These are phyloP conservation scores for Brachyopa scutellaris DNA, from an alignment of 2,888 invertebrate genomes.

Conservation along the genomic window DNA sequence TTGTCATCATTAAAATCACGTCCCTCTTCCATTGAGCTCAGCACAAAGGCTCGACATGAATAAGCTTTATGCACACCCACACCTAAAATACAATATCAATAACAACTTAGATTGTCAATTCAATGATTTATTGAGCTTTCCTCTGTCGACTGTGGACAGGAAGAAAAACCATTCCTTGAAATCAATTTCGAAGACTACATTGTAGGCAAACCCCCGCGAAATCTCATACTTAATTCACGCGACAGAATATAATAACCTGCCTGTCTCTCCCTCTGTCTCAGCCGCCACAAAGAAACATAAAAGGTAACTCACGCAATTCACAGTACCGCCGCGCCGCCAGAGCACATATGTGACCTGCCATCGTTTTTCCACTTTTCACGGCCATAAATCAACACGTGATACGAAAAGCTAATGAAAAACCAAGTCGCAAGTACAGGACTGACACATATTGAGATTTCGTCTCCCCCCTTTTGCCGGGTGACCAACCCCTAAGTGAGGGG, in stretches of 20 bases:
- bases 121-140: conserved; percentile 62
- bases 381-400: conserved; percentile 72
- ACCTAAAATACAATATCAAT: conserved; percentile 2
- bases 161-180: conserved; percentile 3
- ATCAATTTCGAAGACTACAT: conserved; percentile 50
- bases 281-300: not conserved
- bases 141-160: conserved; percentile 10
- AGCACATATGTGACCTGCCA: conserved; percentile 61
- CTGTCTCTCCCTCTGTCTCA: not conserved
- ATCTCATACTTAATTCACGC: conserved; percentile 66
- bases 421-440: conserved; percentile 66
- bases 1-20: conserved; percentile 62
- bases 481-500: not conserved
- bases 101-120: conserved; percentile 50
- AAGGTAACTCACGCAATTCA: conserved; percentile 20
- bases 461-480: not conserved
- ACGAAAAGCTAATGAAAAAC: conserved; percentile 71
- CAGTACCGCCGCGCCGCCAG: not conserved
- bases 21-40: conserved; percentile 25
- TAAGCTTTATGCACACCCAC: conserved; percentile 2
- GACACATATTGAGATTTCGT: conserved; percentile 71
- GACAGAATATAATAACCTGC: conserved; percentile 14
- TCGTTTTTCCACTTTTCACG: conserved; percentile 70
- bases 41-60: conserved; percentile 25
- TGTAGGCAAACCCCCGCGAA: conserved; percentile 41